Evolutionary conservation across 2,797 vertebrate species (phyloP).

Genomic region (Oryzias sinensis): DNA sequence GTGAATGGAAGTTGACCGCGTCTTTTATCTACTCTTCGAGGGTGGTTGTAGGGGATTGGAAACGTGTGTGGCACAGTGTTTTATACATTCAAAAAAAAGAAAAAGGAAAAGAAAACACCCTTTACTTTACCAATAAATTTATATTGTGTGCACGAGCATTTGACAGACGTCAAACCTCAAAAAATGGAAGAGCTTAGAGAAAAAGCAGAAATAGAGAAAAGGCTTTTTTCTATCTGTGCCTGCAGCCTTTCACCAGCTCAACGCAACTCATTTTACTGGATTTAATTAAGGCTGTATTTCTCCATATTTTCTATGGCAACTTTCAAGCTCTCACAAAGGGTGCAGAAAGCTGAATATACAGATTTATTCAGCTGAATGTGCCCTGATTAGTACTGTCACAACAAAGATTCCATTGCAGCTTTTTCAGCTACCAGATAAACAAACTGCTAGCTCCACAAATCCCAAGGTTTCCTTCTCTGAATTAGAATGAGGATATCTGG

Average conservation of each 20-base stretch:
- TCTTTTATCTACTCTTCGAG: conserved; percentile 5
- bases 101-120: background rate
- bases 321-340: background rate
- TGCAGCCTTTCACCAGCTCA: background rate
- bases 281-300: background rate
- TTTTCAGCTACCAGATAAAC: conserved; percentile 25
- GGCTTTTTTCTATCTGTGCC: background rate
- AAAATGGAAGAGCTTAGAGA: background rate
- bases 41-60: conserved; percentile 2
- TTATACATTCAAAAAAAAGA: background rate
- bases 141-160: conserved; percentile 15
- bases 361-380: conserved; percentile 32
- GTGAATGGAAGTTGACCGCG: conserved; percentile 17
- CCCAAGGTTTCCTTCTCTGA: conserved; percentile 59
- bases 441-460: conserved; percentile 54
- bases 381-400: background rate
- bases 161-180: conserved; percentile 22
- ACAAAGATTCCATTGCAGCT: too few species aligned
- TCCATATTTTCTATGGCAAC: background rate
- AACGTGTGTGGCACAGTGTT: background rate
- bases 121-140: conserved; percentile 2
- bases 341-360: background rate
- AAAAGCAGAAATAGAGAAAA: background rate
- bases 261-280: background rate
- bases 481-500: conserved; percentile 56